These are phyloP conservation scores for Paragorgia papillata DNA, from an alignment of 92 coral and sea anemone species.

Conservation along the genomic window DNA sequence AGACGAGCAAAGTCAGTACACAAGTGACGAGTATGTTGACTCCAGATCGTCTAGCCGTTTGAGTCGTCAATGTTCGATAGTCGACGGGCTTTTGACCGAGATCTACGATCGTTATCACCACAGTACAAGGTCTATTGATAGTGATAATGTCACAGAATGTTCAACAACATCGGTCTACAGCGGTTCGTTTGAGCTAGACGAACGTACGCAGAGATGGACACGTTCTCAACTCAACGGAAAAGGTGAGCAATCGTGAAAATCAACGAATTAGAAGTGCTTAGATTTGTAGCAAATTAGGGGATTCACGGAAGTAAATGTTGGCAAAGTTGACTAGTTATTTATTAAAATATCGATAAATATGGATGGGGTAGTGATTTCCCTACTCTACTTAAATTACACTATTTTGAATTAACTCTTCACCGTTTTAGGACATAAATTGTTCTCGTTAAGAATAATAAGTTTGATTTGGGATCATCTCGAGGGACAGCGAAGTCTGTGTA, in stretches of 20 bases:
- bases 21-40: conserved; percentile 53
- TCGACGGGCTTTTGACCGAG: conserved; percentile 89
- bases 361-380: no score
- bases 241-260: conserved; percentile 49
- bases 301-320: no score
- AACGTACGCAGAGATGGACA: conserved; percentile 90
- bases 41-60: conserved; percentile 52
- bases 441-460: no score
- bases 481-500: no score
- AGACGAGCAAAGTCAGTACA: conserved; percentile 55
- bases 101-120: conserved; percentile 94
- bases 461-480: no score
- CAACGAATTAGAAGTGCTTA: no score
- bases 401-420: no score
- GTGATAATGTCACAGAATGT: conserved; percentile 97
- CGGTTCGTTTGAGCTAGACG: conserved; percentile 98
- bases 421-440: no score
- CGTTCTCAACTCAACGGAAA: conserved; percentile 75
- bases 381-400: no score
- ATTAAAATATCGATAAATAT: no score
- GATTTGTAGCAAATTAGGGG: no score
- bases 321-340: no score
- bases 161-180: conserved; percentile 94
- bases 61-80: conserved; percentile 80
- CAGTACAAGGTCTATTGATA: conserved; percentile 89